Evolutionary conservation across 2,113 vertebrate species (phyloP), one percentile per base, ranked within the genome.

Genomic region (Rostratula benghalensis): DNA sequence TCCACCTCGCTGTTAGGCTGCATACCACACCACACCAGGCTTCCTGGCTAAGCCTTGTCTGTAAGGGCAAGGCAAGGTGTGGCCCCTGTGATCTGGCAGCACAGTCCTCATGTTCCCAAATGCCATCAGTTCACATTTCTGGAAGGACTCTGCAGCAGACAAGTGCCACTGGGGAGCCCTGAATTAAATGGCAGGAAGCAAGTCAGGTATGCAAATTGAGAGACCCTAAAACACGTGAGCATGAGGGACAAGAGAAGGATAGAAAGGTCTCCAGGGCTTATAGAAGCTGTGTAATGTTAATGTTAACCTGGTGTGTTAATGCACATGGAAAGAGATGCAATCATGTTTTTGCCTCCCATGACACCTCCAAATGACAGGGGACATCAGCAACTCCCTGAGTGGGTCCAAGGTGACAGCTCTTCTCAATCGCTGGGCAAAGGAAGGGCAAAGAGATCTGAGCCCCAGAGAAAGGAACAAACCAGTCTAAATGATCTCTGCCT

Each of bases 11-110:
- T 90, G 31, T 70, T 41, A 67, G 0, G 8, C 9, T 63, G 63
- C 67, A 63, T 5, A 33, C 10, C 3, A 24, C 50, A 51, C 50
- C 25, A 1, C 51, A 43, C 59, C 0, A 0, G 18, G 9, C 64
- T 75, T 92, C 39, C 43, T 31, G 16, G 33, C 24, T 74, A 57
- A 86, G 71, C 28, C 28, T 57, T 28, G 21, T 46, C 73, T 31
- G 11, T 23, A 71, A 89, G 67, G 8, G 85, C 33, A 37, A 83
- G 70, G 30, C 30, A 89, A 50, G 6, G 51, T 14, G 10, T 67
- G 30, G 50, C 65, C 71, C 35, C 4, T 1, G 45, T 70, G 30
- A 74, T 43, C 59, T 54, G 63, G 41, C 50, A 94, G 39, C 33
- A 76, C 6, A 61, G 22, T 19, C n/a, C 48, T 78, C 28, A 45